Evolutionary conservation across 2,113 vertebrate species (phyloP).

Genomic region (Lycaon pictus): DNA sequence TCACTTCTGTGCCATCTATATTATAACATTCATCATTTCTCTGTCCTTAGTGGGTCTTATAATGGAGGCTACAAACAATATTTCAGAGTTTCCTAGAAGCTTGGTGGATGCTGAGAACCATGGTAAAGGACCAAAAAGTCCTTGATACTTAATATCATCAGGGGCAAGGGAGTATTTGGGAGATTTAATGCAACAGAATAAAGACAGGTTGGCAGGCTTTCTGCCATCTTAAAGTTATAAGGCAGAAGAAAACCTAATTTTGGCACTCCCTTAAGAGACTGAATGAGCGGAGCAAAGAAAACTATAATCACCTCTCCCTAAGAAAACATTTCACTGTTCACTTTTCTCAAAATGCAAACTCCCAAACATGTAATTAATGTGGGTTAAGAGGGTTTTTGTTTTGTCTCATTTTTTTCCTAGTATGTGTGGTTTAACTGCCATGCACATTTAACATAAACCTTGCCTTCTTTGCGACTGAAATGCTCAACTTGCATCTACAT

Average conservation of each 20-base stretch:
- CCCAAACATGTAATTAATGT: conserved; percentile 13
- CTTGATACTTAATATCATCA: conserved; percentile 62
- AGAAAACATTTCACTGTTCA: not conserved
- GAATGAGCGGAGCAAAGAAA: not conserved
- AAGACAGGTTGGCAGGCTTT: conserved; percentile 15
- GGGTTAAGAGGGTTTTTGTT: not conserved
- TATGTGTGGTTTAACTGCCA: not conserved
- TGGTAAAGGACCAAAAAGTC: not conserved
- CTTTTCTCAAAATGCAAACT: not conserved
- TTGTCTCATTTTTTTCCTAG: not conserved
- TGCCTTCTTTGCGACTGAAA: not conserved
- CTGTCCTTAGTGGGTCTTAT: not conserved
- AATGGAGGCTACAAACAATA: conserved; percentile 7
- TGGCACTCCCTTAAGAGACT: conserved; percentile 15
- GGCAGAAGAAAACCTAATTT: conserved; percentile 62
- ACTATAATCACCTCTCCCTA: not conserved
- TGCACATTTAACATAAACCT: not conserved
- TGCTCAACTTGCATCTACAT: not conserved
- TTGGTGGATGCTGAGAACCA: conserved; percentile 5
- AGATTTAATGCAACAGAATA: conserved; percentile 55
- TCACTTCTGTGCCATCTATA: conserved; percentile 57
- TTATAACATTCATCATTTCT: conserved; percentile 58
- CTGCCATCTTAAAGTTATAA: conserved; percentile 49
- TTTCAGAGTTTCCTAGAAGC: conserved; percentile 11
- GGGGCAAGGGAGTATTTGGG: conserved; percentile 18